Percentiles rank a stretch among this genome's conserved stretches.
Conservation (phyloP, 2,113 vertebrate species). For the Hepsetus odoe region DNA sequence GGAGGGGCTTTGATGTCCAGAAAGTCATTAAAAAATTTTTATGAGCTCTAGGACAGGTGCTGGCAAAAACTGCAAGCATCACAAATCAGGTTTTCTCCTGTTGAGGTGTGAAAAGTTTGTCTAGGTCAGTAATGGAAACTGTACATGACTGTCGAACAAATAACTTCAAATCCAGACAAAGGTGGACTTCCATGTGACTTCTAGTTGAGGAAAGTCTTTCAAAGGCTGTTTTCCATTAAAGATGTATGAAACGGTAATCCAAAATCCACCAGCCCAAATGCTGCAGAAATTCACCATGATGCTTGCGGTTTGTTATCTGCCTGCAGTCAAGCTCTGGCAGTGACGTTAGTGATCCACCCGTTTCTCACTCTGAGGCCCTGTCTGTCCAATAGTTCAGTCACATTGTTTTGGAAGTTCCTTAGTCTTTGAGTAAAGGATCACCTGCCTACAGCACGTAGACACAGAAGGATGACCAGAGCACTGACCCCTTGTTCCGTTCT, state of each 20-base stretch:
- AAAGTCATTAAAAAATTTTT: too few species aligned
- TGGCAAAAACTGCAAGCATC: background rate
- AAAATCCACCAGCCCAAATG: background rate
- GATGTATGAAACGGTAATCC: background rate
- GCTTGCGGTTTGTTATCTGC: background rate
- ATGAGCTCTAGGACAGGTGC: too few species aligned
- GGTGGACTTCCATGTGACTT: too few species aligned
- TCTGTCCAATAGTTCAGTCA: background rate
- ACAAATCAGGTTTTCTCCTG: background rate
- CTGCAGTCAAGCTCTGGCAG: background rate
- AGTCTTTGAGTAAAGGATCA: background rate
- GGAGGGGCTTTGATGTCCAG: too few species aligned
- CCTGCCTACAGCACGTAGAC: too few species aligned
- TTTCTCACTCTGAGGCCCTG: constrained; percentile 2
- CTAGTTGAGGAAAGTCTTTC: too few species aligned
- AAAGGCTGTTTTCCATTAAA: background rate
- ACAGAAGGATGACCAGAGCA: too few species aligned
- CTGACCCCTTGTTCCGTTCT: constrained; percentile 27
- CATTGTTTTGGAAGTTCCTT: background rate
- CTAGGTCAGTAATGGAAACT: too few species aligned
- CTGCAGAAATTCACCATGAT: background rate
- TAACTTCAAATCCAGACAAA: too few species aligned
- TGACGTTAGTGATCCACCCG: background rate
- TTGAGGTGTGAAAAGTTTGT: background rate
- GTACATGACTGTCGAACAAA: too few species aligned